Conservation (phyloP, 2,888 invertebrate genomes). For the Adelphocoris suturalis region DNA sequence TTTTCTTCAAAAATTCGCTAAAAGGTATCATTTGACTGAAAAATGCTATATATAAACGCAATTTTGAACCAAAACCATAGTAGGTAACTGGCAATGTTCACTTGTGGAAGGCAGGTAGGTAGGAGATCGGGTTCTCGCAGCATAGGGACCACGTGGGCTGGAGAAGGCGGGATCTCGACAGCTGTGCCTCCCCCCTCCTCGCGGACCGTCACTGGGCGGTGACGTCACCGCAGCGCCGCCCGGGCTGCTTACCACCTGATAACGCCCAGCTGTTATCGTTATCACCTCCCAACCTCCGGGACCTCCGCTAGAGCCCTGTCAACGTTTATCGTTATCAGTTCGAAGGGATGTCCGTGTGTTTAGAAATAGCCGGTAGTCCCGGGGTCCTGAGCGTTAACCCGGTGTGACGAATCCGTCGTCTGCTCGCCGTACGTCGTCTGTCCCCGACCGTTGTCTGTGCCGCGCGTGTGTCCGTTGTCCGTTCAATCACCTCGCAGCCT, state of each 20-base stretch:
- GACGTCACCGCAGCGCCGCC: not conserved
- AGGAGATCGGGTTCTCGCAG: no score
- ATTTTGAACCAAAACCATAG: no score
- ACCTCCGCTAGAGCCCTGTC: not conserved
- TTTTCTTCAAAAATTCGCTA: no score
- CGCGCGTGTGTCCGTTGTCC: not conserved
- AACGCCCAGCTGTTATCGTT: constrained; percentile 24
- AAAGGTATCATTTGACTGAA: no score
- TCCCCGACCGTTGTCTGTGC: not conserved
- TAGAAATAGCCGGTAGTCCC: constrained; percentile 26
- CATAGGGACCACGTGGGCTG: not conserved
- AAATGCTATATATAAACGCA: no score
- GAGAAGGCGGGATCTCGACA: not conserved
- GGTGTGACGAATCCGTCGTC: constrained; percentile 4
- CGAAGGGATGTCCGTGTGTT: not conserved
- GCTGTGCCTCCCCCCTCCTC: not conserved
- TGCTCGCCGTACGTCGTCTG: not conserved
- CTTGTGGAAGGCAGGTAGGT: no score
- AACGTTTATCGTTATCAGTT: constrained; percentile 3
- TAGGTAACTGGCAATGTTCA: no score
- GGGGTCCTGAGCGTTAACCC: constrained; percentile 10
- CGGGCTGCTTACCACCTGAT: not conserved
- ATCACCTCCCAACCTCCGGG: not conserved
- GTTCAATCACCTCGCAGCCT: not conserved
- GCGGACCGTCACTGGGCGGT: not conserved